Base-by-base conservation (phyloP, 2,797 vertebrate species). In the Phataginus tetradactyla region DNA sequence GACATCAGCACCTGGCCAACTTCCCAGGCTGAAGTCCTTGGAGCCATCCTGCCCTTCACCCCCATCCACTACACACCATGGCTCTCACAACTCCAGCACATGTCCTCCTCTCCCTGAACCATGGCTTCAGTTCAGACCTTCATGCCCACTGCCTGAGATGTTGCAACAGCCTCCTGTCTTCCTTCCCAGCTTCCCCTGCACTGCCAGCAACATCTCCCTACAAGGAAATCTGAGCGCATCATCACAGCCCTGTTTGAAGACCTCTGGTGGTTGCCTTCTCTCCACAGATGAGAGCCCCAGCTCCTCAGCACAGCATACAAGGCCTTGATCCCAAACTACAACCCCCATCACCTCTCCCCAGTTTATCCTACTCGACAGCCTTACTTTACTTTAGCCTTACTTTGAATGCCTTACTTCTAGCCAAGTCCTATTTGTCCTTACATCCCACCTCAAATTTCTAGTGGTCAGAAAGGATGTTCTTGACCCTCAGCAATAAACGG, bases 361-460 rank as follows among this genome's bases (percentile, higher is more conserved):
- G 2, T 34, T 64, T 81, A 57, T 13, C 10, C 29, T 84, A 25
- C 51, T 75, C n/a, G 55, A 83, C 3, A 74, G 21, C 72, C 29
- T 64, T 45, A 53, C 53, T 57, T 63, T 17, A 71, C 23, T 61
- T 88, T 15, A 90, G 29, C 69, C 15, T 42, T 25, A 29, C 63
- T 57, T 61, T 29, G 81, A 55, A 63, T 90, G 45, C 69, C 75
- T 72, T 68, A 85, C 61, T 90, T 83, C 34, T 68, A 86, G 75
- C n/a, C n/a, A 79, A 74, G 27, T 90, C 71, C 32, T 92, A 4
- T 55, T 55, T 88, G 57, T 74, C 39, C 20, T 94, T 92, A 87
- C 94, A 37, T 63, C 12, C n/a, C 4, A 69, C 85, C 17, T 95
- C 25, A 80, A 14, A 84, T 95, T 63, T 87, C 84, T 66, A 80